Percentiles rank a stretch among this genome's conserved stretches.
Conservation (phyloP, 2,797 vertebrate genomes). For the Alauda arvensis region DNA sequence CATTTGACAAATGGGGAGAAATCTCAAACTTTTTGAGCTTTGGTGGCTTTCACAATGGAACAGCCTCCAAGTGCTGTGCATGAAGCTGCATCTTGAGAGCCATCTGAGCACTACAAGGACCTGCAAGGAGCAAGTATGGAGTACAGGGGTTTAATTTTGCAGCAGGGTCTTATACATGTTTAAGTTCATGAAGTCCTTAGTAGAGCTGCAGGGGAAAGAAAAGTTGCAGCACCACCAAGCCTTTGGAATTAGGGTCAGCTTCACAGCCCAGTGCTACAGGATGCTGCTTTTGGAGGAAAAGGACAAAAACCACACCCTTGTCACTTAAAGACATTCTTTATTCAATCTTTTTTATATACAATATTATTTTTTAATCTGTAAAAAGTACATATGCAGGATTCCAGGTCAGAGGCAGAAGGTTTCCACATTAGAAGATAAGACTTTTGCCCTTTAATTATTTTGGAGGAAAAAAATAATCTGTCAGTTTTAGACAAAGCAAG, state of each 20-base stretch:
- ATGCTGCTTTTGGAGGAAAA: neutral
- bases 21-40: neutral
- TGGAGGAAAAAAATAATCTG: slow-evolving; percentile 51
- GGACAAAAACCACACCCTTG: neutral
- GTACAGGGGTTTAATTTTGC: neutral
- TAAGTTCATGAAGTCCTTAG: neutral
- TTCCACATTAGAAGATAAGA: slow-evolving; percentile 50
- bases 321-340: slow-evolving; percentile 79
- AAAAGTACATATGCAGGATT: slow-evolving; percentile 73
- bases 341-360: slow-evolving; percentile 75
- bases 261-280: neutral
- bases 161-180: neutral
- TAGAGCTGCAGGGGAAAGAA: neutral
- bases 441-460: slow-evolving; percentile 51
- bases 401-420: slow-evolving; percentile 65
- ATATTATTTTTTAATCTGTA: slow-evolving; percentile 72
- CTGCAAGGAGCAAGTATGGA: neutral
- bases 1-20: neutral
- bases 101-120: neutral
- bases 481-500: slow-evolving; percentile 58
- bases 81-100: neutral
- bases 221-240: neutral
- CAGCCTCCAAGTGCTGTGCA: neutral
- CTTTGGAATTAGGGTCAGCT: neutral
- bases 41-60: neutral